These are phyloP conservation scores for Phoebastria nigripes DNA, from an alignment of 2,797 vertebrate species.

Conservation along the genomic window DNA sequence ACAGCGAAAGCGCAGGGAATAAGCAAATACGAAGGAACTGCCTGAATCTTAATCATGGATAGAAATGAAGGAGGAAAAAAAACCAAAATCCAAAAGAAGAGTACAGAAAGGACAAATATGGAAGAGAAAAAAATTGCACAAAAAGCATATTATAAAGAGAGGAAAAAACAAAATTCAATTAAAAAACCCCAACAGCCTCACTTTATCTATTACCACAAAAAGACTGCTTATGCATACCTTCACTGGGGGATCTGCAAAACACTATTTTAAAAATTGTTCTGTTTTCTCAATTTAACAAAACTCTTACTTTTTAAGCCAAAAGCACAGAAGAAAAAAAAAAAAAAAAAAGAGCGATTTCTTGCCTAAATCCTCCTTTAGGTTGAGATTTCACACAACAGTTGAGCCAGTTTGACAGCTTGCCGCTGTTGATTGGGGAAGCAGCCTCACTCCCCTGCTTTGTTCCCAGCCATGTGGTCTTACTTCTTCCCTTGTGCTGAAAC, in stretches of 20 bases:
- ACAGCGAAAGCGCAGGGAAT: neutral
- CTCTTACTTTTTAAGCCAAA: neutral
- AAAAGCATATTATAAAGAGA: neutral
- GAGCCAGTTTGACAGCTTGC: constrained; percentile 45
- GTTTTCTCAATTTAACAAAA: neutral
- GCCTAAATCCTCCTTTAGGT: neutral
- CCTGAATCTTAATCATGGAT: neutral
- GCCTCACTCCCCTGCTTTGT: constrained; percentile 26
- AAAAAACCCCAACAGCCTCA: neutral
- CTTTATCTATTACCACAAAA: neutral
- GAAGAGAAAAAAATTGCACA: neutral
- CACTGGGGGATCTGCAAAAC: neutral
- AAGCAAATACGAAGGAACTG: neutral
- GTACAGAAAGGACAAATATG: neutral
- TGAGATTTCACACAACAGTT: constrained; percentile 34
- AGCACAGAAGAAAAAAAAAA: neutral
- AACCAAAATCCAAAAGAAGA: neutral
- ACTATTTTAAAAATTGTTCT: neutral
- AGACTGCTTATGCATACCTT: neutral
- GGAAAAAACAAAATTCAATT: neutral
- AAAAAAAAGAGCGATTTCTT: neutral
- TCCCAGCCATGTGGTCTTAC: constrained; percentile 5
- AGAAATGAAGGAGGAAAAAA: neutral
- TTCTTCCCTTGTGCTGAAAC: constrained; percentile 5
- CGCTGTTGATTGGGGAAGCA: neutral